Evolutionary conservation across 2,113 vertebrate genomes (phyloP).

Genomic region (Erpornis zantholeuca): DNA sequence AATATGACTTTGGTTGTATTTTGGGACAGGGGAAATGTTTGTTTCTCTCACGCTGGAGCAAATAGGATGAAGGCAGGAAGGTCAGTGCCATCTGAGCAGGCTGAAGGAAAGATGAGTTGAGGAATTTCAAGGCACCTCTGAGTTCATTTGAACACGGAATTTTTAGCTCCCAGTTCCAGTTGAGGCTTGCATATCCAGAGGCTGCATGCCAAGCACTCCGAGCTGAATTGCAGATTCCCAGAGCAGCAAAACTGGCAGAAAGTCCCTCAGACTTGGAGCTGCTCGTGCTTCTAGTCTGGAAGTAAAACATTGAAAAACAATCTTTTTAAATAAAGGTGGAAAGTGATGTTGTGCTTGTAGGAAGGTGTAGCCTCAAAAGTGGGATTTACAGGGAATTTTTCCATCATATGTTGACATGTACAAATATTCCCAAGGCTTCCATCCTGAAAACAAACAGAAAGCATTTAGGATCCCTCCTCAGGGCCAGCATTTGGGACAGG

Average conservation of each 20-base stretch:
- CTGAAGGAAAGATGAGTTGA: background rate
- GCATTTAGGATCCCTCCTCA: background rate
- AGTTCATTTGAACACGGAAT: background rate
- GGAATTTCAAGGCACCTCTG: background rate
- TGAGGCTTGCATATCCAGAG: background rate
- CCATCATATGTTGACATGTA: rapidly evolving
- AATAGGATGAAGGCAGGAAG: background rate
- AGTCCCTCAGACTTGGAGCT: background rate
- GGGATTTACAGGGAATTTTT: background rate
- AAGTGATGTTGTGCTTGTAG: background rate
- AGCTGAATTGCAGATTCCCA: background rate
- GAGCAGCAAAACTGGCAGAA: background rate
- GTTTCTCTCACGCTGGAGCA: background rate
- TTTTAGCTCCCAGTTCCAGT: background rate
- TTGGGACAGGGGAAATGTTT: background rate
- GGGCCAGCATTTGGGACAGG: background rate
- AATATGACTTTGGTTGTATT: background rate
- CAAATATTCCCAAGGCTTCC: background rate
- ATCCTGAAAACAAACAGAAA: background rate
- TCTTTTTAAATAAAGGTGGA: background rate
- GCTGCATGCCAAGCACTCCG: background rate
- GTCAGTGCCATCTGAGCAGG: background rate
- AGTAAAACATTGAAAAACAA: background rate
- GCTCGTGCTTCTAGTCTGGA: background rate
- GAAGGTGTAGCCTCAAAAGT: background rate